A percentile compares a stretch with the other conserved stretches of the same genome.
phyloP scores from a whole-genome alignment of 2,113 vertebrate species.

The Anoura caudifer region DNA sequence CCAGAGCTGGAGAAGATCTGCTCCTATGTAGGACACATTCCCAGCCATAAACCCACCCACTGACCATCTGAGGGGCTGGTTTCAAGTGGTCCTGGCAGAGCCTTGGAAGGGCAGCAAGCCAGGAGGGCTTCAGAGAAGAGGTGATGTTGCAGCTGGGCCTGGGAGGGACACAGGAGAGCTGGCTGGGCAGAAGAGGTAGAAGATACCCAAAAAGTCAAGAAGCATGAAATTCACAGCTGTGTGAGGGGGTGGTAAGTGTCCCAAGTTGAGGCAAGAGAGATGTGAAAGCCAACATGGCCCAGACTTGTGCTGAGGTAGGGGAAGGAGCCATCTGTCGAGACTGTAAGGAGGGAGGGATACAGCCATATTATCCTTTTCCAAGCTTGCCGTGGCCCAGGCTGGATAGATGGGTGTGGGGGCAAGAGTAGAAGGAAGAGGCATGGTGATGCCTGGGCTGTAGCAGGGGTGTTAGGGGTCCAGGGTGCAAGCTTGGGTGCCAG shows the following conservation, averaged over 20 bases:
- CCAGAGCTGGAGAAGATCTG: not conserved
- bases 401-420: not conserved
- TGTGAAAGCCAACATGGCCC: not conserved
- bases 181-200: not conserved
- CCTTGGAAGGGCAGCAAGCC: not conserved
- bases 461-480: not conserved
- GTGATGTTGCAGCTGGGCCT: not conserved
- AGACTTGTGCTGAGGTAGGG: not conserved
- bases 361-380: not conserved
- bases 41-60: not conserved
- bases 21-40: not conserved
- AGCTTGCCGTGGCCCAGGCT: not conserved
- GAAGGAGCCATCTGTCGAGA: not conserved
- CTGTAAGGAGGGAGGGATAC: not conserved
- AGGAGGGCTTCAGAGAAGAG: not conserved
- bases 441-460: not conserved
- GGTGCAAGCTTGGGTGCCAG: not conserved
- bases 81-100: not conserved
- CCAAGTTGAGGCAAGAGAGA: not conserved
- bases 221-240: not conserved
- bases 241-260: not conserved
- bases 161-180: not conserved
- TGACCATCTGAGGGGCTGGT: not conserved
- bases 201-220: not conserved
- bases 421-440: not conserved